Conservation (phyloP, 2,888 invertebrate genomes). For the Eupithecia tripunctaria region DNA sequence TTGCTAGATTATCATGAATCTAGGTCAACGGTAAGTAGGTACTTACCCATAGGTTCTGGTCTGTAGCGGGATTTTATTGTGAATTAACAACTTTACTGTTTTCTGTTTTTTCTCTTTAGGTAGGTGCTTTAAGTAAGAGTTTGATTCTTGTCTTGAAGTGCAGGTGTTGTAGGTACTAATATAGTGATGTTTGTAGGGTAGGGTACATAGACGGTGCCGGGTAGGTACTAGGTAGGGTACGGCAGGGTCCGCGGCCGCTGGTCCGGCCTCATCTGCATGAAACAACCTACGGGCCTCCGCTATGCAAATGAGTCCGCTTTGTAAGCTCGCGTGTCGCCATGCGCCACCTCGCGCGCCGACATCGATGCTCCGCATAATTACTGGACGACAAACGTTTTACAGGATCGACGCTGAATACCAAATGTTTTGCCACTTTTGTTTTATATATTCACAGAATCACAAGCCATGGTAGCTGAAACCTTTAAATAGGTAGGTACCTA, state of each 20-base stretch:
- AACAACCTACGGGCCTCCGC: conserved; percentile 45
- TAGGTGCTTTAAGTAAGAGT: too few species aligned
- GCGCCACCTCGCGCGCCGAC: conserved; percentile 9
- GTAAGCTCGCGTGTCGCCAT: conserved; percentile 39
- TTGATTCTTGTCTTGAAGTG: too few species aligned
- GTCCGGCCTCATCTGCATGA: conserved; percentile 50
- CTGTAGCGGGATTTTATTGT: too few species aligned
- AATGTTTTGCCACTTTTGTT: not conserved
- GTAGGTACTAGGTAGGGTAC: not conserved
- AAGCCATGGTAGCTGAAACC: not conserved
- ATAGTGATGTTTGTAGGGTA: not conserved
- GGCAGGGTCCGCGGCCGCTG: conserved; percentile 7
- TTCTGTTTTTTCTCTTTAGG: too few species aligned
- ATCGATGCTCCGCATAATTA: conserved; percentile 15
- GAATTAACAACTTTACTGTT: too few species aligned
- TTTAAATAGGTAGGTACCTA: not conserved
- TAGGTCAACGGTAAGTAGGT: too few species aligned
- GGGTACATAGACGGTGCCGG: not conserved
- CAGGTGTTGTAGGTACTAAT: not conserved
- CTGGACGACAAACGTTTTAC: not conserved
- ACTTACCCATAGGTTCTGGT: too few species aligned
- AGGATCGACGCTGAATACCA: not conserved
- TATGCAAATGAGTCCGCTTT: conserved; percentile 53
- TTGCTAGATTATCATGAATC: too few species aligned
- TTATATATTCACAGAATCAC: not conserved